phyloP scores from a whole-genome alignment of 2,888 invertebrate species.

The Anticlea derivata region DNA sequence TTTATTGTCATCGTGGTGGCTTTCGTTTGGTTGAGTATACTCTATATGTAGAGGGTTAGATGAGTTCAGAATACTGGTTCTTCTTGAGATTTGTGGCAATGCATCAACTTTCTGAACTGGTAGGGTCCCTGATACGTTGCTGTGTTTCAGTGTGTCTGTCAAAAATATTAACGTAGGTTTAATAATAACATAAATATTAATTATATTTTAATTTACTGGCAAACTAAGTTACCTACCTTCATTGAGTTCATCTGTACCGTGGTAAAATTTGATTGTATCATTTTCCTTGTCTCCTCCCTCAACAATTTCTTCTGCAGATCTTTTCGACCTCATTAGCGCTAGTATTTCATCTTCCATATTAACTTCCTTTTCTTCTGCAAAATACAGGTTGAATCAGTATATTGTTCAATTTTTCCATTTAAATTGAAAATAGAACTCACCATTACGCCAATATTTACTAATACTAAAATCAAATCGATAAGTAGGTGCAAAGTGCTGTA shows the following conservation, averaged over 20 bases:
- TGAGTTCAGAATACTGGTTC: conserved; percentile 43
- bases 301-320: conserved; percentile 48
- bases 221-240: conserved; percentile 50
- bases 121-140: conserved; percentile 60
- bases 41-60: conserved; percentile 61
- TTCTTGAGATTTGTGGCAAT: conserved; percentile 46
- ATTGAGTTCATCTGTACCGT: conserved; percentile 64
- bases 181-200: no score
- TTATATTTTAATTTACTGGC: no score
- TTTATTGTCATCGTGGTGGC: conserved; percentile 65
- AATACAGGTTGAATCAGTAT: background rate
- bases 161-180: conserved; percentile 19
- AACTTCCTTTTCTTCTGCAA: conserved; percentile 35
- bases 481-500: conserved; percentile 53
- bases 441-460: background rate
- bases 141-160: conserved; percentile 63
- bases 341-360: conserved; percentile 38
- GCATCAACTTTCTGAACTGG: conserved; percentile 52
- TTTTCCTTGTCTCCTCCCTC: conserved; percentile 37
- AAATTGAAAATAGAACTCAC: conserved; percentile 23
- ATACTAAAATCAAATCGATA: conserved; percentile 28
- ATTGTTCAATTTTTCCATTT: background rate
- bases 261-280: conserved; percentile 56
- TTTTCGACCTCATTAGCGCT: conserved; percentile 43
- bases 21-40: conserved; percentile 52